phyloP scores from a whole-genome alignment of 2,888 invertebrate species.

The Merodon equestris region DNA sequence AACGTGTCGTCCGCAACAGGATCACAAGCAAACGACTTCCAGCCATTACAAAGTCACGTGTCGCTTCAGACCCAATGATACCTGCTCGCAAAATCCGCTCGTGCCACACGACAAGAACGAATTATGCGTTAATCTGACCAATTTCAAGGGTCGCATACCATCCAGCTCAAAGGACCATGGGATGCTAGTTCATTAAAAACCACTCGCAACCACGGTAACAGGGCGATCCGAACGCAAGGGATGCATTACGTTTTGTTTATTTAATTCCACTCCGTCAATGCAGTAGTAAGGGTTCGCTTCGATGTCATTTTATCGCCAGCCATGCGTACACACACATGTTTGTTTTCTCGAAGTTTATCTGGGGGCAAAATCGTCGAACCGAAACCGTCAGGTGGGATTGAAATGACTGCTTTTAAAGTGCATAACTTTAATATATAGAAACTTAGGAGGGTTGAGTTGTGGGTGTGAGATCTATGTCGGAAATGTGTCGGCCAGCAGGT shows the following conservation, averaged over 20 bases:
- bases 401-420: constrained; percentile 32
- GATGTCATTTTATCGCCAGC: not conserved
- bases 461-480: not conserved
- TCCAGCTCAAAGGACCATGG: not conserved
- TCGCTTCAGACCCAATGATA: constrained; percentile 10
- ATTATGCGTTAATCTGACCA: constrained; percentile 66
- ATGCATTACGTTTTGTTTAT: constrained; percentile 59
- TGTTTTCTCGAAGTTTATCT: no score
- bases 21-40: constrained; percentile 45
- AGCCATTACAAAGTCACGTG: constrained; percentile 52
- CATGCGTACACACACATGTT: no score
- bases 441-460: constrained; percentile 22
- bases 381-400: constrained; percentile 33
- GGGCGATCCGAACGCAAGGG: constrained; percentile 35
- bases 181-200: constrained; percentile 62
- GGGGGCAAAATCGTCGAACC: constrained; percentile 11
- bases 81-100: constrained; percentile 39
- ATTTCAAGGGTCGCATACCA: constrained; percentile 55
- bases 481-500: not conserved
- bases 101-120: constrained; percentile 54
- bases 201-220: constrained; percentile 27
- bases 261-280: constrained; percentile 25
- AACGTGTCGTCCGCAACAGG: constrained; percentile 12
- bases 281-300: not conserved
- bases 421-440: constrained; percentile 34